Base-by-base conservation (phyloP, 2,113 vertebrate genomes). In the Chrysemys picta region DNA sequence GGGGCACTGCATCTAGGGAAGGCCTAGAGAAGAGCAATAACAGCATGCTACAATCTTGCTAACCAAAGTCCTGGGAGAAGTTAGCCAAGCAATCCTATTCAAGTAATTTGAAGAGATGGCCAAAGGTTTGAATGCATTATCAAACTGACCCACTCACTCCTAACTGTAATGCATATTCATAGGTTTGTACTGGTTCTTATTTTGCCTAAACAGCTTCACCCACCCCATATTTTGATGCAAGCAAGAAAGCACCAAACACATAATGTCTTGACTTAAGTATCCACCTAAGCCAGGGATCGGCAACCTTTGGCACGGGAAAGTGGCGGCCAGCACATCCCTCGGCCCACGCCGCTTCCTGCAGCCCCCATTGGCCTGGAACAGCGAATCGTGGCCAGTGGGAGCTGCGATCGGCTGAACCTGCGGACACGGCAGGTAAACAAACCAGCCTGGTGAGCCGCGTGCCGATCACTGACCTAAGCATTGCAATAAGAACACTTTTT, bases 171-270 rank as follows among this genome's bases (percentile, higher is more conserved):
- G 10, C 6, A 76, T 3, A 59, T 31, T 62, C 3, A 31, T 2
- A 27, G 29, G 56, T 76, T 8, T 1, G n/a, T 81, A 91, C 47
- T 50, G 8, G 1, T 1, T 59, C 93, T 87, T 62, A 5, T 65
- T 93, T 59, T 69, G 24, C 7, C 12, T 49, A 53, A 53, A 31
- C 93, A 80, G 3, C 42, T 56, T 95, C 0, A 0, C 52, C 50
- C 35, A 80, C 87, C 87, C 24, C 57, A 59, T 62, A 94, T 52
- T 45, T 27, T 21, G 19, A 27, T 10, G 69, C 19, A 96, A 85
- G 10, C 31, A 85, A 78, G 24, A 21, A 62, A 78, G 62, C 1
- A 5, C 54, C 4, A 14, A 92, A 3, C 42, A 38, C 7, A 19
- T 4, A 84, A 50, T 31, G 47, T 50, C 29, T 31, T 4, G 27